These are phyloP conservation scores for Drosophila glabriapex DNA, from an alignment of 2,888 invertebrate genomes.

Conservation along the genomic window DNA sequence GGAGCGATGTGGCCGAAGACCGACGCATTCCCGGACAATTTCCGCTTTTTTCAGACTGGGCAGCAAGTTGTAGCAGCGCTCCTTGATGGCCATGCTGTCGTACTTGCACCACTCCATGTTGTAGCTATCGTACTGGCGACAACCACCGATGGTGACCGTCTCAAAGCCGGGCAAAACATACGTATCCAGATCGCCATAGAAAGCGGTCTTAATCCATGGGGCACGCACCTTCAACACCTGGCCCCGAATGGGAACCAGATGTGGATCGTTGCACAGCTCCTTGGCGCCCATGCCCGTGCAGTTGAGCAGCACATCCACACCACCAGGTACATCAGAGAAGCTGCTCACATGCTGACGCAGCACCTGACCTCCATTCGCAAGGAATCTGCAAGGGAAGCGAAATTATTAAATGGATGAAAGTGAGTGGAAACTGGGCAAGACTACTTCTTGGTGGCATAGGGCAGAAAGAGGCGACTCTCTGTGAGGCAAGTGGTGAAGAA, in stretches of 20 bases:
- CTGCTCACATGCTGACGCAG: slow-evolving; percentile 87
- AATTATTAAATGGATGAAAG: not conserved
- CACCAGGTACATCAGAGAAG: slow-evolving; percentile 88
- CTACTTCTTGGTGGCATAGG: slow-evolving; percentile 91
- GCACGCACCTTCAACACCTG: slow-evolving; percentile 93
- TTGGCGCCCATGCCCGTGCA: slow-evolving; percentile 95
- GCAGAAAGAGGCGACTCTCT: slow-evolving; percentile 90
- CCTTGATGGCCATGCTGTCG: slow-evolving; percentile 91
- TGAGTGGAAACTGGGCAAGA: slow-evolving; percentile 21
- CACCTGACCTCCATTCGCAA: slow-evolving; percentile 88
- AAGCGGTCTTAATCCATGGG: slow-evolving; percentile 95
- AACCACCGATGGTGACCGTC: slow-evolving; percentile 93
- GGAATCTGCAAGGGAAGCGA: slow-evolving; percentile 86
- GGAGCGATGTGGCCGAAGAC: slow-evolving; percentile 93
- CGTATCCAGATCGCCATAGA: slow-evolving; percentile 94
- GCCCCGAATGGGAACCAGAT: slow-evolving; percentile 92
- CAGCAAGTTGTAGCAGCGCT: slow-evolving; percentile 91
- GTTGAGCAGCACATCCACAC: slow-evolving; percentile 91
- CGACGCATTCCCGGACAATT: slow-evolving; percentile 89
- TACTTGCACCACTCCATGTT: slow-evolving; percentile 89
- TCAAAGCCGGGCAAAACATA: slow-evolving; percentile 93
- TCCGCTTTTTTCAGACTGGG: slow-evolving; percentile 89
- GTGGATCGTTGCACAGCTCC: slow-evolving; percentile 90
- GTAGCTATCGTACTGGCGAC: slow-evolving; percentile 93
- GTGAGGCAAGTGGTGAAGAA: slow-evolving; percentile 92